Conservation (phyloP, 2,797 vertebrate species). For the Uromys caudimaculatus region DNA sequence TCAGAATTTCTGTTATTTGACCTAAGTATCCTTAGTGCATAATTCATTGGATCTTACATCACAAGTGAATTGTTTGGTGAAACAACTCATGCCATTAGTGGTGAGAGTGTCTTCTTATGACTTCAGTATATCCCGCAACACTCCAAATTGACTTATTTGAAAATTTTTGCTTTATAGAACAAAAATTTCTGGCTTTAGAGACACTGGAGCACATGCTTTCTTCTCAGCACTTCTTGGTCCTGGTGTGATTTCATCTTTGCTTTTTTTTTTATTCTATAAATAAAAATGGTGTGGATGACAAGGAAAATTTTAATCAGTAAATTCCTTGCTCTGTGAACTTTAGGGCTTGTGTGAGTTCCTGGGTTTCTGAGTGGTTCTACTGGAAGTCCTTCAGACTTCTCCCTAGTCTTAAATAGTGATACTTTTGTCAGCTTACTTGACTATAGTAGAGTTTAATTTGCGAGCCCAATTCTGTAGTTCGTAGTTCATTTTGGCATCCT, state of each 20-base stretch:
- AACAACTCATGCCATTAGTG: not conserved
- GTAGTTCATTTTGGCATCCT: constrained; percentile 2
- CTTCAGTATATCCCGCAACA: not conserved
- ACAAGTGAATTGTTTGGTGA: not conserved
- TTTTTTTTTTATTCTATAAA: not conserved
- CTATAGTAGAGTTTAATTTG: not conserved
- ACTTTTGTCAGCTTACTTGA: not conserved
- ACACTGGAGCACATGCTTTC: not conserved
- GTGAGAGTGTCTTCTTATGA: not conserved
- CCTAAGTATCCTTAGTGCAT: not conserved
- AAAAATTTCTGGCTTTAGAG: not conserved
- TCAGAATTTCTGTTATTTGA: not conserved
- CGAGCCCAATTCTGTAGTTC: not conserved
- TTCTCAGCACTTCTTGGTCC: not conserved
- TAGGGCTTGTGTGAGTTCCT: not conserved
- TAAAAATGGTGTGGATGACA: not conserved
- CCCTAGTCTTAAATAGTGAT: not conserved
- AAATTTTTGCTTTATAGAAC: not conserved
- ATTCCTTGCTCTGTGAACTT: not conserved
- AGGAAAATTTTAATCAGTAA: not conserved
- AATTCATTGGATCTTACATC: not conserved
- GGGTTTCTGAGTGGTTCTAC: not conserved
- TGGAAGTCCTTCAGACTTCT: constrained; percentile 9
- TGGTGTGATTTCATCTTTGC: not conserved
- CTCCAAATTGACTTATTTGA: not conserved